A percentile compares a stretch with the other conserved stretches of the same genome.
These are phyloP conservation scores for Poecilia velifera DNA, from an alignment of 2,797 vertebrate species.

Conservation along the genomic window DNA sequence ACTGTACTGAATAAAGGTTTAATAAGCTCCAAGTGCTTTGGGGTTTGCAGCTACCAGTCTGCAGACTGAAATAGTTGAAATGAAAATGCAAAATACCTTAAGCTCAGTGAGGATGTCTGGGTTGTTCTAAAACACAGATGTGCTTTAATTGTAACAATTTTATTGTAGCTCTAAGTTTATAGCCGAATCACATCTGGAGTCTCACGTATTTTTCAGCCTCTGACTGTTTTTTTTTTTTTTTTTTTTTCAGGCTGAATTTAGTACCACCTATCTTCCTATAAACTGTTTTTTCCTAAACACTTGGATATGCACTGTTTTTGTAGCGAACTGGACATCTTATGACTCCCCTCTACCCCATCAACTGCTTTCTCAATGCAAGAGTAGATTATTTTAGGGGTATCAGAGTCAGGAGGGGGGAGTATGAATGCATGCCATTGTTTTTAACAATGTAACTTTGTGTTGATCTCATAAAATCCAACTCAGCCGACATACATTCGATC, in stretches of 20 bases:
- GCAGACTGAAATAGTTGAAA: neutral
- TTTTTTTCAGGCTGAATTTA: neutral
- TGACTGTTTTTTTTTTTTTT: neutral
- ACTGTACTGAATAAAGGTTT: too few species aligned
- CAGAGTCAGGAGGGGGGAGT: neutral
- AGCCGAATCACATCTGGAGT: neutral
- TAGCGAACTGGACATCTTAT: neutral
- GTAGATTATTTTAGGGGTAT: neutral
- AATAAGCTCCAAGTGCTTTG: neutral
- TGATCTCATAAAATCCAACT: neutral
- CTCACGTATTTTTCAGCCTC: neutral
- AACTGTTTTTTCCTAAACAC: neutral
- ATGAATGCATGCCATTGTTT: neutral
- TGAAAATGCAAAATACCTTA: neutral
- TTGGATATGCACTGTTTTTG: too few species aligned
- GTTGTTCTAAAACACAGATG: neutral
- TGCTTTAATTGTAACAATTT: neutral
- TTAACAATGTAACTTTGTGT: neutral
- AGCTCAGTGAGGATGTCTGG: neutral
- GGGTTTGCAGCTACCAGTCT: neutral
- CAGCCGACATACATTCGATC: conserved; percentile 20
- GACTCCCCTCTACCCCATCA: neutral
- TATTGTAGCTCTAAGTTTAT: neutral
- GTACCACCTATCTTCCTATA: neutral
- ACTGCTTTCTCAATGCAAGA: neutral